These are phyloP conservation scores for Bombus affinis DNA, from an alignment of 1,140 invertebrate species.

Conservation along the genomic window DNA sequence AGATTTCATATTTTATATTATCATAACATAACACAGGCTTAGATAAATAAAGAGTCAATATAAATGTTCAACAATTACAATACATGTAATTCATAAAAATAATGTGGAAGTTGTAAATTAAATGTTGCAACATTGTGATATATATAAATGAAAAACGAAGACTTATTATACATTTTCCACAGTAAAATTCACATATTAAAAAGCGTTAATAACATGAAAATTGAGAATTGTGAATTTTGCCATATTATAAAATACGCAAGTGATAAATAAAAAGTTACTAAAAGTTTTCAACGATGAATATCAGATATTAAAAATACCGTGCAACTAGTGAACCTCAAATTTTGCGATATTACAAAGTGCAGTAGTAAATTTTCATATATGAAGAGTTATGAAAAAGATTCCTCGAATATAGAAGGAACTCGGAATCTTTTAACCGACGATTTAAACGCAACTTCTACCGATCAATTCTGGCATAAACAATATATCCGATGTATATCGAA, in stretches of 20 bases:
- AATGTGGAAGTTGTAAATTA: not conserved
- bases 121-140: too few relatives aligned
- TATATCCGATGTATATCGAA: not conserved
- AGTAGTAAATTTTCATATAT: not conserved
- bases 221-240: too few relatives aligned
- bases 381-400: too few relatives aligned
- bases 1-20: not conserved
- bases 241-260: not conserved
- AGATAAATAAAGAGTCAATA: not conserved
- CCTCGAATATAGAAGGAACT: not conserved
- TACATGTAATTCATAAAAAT: not conserved
- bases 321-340: not conserved
- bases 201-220: too few relatives aligned
- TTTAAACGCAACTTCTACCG: not conserved
- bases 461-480: slow-evolving; percentile 13
- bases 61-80: not conserved
- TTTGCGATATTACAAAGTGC: not conserved
- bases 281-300: not conserved
- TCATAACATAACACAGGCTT: too few relatives aligned
- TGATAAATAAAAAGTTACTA: not conserved
- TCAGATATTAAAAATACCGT: not conserved
- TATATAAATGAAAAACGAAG: too few relatives aligned
- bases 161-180: not conserved
- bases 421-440: not conserved
- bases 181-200: not conserved